Evolutionary conservation across 1,140 invertebrate species (phyloP).

Genomic region (Scaptomyza montana): DNA sequence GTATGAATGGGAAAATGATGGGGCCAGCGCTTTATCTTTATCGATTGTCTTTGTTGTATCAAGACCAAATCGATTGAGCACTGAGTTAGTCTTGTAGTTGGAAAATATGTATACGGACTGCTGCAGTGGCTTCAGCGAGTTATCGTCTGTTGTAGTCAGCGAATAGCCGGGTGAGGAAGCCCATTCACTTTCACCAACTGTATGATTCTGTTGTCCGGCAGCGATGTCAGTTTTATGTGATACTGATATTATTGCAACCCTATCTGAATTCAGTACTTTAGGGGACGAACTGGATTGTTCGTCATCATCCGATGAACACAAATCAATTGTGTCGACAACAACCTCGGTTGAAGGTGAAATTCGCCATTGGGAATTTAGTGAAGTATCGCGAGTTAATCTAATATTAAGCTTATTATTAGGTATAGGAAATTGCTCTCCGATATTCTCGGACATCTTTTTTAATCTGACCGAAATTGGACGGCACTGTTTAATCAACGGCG

Average conservation of each 20-base stretch:
- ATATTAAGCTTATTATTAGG: slow-evolving; percentile 74
- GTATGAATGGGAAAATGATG: slow-evolving; percentile 53
- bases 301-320: slow-evolving; percentile 86
- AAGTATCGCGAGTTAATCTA: slow-evolving; percentile 76
- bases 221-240: slow-evolving; percentile 35
- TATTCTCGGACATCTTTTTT: slow-evolving; percentile 78
- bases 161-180: slow-evolving; percentile 23
- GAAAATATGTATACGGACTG: slow-evolving; percentile 81
- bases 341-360: slow-evolving; percentile 76
- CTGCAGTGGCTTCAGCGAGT: slow-evolving; percentile 64
- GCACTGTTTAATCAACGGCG: slow-evolving; percentile 79
- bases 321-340: slow-evolving; percentile 84
- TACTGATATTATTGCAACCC: slow-evolving; percentile 48
- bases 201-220: slow-evolving; percentile 18
- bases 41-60: slow-evolving; percentile 49
- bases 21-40: slow-evolving; percentile 39
- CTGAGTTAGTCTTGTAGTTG: slow-evolving; percentile 75
- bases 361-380: slow-evolving; percentile 75
- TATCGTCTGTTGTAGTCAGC: slow-evolving; percentile 39
- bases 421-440: slow-evolving; percentile 78
- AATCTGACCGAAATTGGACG: slow-evolving; percentile 84
- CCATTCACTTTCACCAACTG: slow-evolving; percentile 22
- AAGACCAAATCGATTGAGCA: slow-evolving; percentile 55
- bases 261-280: slow-evolving; percentile 38
- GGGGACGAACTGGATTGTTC: slow-evolving; percentile 36